Conservation (phyloP, 2,888 invertebrate genomes). For the Dascillus cervinus region DNA sequence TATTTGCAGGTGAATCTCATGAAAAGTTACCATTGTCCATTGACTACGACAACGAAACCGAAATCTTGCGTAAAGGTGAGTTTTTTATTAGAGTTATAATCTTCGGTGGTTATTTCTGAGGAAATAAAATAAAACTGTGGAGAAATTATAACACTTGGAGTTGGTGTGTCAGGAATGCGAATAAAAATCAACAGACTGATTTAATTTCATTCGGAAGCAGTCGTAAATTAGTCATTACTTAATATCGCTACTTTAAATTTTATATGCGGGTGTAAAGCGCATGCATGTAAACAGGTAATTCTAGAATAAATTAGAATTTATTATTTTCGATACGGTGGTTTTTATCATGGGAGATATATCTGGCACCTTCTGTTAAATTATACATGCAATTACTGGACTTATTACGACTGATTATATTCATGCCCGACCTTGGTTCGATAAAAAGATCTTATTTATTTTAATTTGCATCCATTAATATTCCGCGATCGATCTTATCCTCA, state of each 20-base stretch:
- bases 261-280: constrained; percentile 18
- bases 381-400: constrained; percentile 30
- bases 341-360: constrained; percentile 25
- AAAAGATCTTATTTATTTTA: constrained; percentile 28
- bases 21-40: constrained; percentile 32
- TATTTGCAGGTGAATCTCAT: constrained; percentile 36
- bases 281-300: constrained; percentile 25
- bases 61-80: constrained; percentile 35
- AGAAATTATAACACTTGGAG: no score
- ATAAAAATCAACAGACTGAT: no score
- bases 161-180: no score
- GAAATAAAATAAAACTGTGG: no score
- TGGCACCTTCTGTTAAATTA: constrained; percentile 39
- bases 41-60: constrained; percentile 32
- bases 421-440: constrained; percentile 27
- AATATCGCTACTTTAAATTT: background rate
- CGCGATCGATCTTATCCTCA: constrained; percentile 18
- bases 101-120: no score
- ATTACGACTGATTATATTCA: constrained; percentile 30
- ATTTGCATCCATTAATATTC: constrained; percentile 27
- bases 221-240: background rate
- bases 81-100: no score
- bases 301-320: constrained; percentile 38
- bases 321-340: constrained; percentile 37
- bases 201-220: background rate